Evolutionary conservation across 2,797 vertebrate species (phyloP).

Genomic region (Cyprinodon diabolis): DNA sequence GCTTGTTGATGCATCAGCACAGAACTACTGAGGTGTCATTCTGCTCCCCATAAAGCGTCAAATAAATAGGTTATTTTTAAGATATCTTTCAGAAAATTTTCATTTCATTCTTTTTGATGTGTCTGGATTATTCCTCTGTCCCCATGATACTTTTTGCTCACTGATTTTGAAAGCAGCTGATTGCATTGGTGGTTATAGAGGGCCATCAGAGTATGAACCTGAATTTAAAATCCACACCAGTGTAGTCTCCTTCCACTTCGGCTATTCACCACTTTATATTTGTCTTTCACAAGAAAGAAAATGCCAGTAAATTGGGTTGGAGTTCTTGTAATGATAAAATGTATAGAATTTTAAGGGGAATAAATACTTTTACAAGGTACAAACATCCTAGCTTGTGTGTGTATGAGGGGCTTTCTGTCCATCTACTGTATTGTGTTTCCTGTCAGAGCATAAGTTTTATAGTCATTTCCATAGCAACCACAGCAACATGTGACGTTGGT

Average conservation of each 20-base stretch:
- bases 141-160: neutral
- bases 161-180: neutral
- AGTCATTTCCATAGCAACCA: conserved; percentile 48
- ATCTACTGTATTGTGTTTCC: conserved; percentile 16
- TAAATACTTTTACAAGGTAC: neutral
- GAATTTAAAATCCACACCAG: neutral
- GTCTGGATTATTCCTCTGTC: too few relatives aligned
- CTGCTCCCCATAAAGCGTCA: too few relatives aligned
- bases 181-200: neutral
- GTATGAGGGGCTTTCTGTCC: conserved; percentile 11
- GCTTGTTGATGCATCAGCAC: too few relatives aligned
- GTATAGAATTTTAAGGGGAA: neutral
- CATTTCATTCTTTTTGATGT: too few relatives aligned
- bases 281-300: neutral
- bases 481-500: conserved; percentile 40
- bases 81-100: too few relatives aligned
- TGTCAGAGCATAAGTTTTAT: conserved; percentile 45
- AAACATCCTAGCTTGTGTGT: neutral
- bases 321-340: neutral
- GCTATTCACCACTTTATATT: too few relatives aligned
- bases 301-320: neutral
- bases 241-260: neutral
- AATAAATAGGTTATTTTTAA: too few relatives aligned
- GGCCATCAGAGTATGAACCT: neutral
- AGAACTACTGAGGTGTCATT: too few relatives aligned